These are phyloP conservation scores for Leptopilina clavipes DNA, from an alignment of 1,140 invertebrate genomes.

Conservation along the genomic window DNA sequence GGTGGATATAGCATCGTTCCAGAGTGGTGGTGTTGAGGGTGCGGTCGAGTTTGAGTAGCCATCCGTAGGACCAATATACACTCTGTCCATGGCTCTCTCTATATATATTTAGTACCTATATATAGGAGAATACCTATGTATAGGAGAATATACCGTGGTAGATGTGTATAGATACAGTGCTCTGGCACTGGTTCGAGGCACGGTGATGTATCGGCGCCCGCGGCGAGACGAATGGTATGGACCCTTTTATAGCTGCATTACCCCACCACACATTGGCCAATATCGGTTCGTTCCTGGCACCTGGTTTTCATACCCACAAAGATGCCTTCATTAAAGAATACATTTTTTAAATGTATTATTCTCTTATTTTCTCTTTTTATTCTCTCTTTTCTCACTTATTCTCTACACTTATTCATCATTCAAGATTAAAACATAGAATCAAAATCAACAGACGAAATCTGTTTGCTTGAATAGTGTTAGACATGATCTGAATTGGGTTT, in stretches of 20 bases:
- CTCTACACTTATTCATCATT: too few relatives aligned
- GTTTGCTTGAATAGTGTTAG: too few relatives aligned
- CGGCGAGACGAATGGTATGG: slow-evolving; percentile 71
- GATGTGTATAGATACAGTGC: slow-evolving; percentile 59
- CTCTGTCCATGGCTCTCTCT: slow-evolving; percentile 56
- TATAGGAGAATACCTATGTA: too few relatives aligned
- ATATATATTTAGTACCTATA: slow-evolving; percentile 34
- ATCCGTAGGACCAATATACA: slow-evolving; percentile 67
- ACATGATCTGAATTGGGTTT: too few relatives aligned
- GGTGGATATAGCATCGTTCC: slow-evolving; percentile 32
- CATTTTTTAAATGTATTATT: too few relatives aligned
- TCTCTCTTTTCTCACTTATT: too few relatives aligned
- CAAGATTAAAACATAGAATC: too few relatives aligned
- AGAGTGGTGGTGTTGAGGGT: slow-evolving; percentile 57
- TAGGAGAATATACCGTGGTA: slow-evolving; percentile 33
- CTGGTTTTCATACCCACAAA: slow-evolving; percentile 13
- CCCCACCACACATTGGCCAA: slow-evolving; percentile 67
- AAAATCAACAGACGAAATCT: too few relatives aligned
- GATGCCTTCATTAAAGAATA: background rate
- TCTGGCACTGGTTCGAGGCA: slow-evolving; percentile 65
- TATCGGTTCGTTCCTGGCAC: slow-evolving; percentile 53
- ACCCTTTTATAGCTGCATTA: slow-evolving; percentile 69
- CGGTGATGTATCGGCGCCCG: slow-evolving; percentile 72
- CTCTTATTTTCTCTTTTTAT: too few relatives aligned
- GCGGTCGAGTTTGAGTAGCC: slow-evolving; percentile 66